phyloP scores from a whole-genome alignment of 2,888 invertebrate species.

The Andrena haemorrhoa region DNA sequence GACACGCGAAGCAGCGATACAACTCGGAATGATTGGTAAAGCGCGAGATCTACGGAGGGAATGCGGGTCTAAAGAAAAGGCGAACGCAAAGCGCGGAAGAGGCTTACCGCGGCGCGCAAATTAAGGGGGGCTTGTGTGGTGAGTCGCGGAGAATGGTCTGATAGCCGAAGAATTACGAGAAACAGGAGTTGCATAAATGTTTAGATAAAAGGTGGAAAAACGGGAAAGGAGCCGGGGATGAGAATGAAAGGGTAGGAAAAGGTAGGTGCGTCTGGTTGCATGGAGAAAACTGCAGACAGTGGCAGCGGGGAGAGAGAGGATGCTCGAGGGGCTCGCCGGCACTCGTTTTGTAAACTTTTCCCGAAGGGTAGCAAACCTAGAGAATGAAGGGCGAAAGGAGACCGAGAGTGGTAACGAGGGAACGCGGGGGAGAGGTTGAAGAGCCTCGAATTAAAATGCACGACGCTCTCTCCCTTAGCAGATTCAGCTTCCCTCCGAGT shows the following conservation, averaged over 20 bases:
- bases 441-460: constrained; percentile 69
- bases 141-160: background rate
- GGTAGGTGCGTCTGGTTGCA: constrained; percentile 10
- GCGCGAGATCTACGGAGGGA: background rate
- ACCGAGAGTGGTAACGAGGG: constrained; percentile 18
- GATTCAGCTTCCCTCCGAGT: background rate
- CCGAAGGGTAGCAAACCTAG: constrained; percentile 44
- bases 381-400: constrained; percentile 42
- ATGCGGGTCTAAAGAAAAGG: background rate
- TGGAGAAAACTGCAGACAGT: constrained; percentile 26
- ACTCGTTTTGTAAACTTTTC: constrained; percentile 60
- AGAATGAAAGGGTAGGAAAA: background rate
- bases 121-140: background rate
- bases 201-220: constrained; percentile 19
- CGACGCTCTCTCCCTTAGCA: constrained; percentile 35
- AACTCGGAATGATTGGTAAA: background rate
- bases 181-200: constrained; percentile 12
- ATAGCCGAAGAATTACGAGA: constrained; percentile 23
- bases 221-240: background rate
- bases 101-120: background rate
- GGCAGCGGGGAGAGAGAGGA: constrained; percentile 3
- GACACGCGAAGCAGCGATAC: background rate
- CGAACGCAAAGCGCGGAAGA: background rate
- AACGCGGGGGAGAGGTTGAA: constrained; percentile 18
- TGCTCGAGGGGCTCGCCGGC: constrained; percentile 35